These are phyloP conservation scores for Excalfactoria chinensis DNA, from an alignment of 2,113 vertebrate genomes.

Conservation along the genomic window DNA sequence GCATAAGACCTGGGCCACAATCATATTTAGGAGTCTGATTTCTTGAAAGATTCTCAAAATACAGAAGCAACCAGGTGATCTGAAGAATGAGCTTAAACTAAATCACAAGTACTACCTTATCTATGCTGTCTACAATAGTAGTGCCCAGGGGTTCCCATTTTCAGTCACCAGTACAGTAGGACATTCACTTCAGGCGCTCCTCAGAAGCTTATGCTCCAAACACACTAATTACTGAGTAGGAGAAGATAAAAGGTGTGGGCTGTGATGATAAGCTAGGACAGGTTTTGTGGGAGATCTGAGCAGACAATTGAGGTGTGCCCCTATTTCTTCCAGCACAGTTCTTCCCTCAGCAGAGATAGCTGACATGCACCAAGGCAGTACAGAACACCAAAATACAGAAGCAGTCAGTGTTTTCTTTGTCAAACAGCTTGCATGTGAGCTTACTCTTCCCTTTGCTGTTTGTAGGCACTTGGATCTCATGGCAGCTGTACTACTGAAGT, in stretches of 20 bases:
- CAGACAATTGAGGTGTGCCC: not conserved
- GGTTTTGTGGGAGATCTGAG: not conserved
- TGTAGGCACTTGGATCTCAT: slow-evolving; percentile 92
- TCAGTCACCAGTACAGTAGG: not conserved
- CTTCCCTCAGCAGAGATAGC: not conserved
- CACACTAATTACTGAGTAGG: not conserved
- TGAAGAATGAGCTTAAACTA: not conserved
- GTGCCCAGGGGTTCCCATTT: not conserved
- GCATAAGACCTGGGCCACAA: fast-evolving
- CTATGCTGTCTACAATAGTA: not conserved
- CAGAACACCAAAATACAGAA: not conserved
- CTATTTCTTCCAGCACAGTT: not conserved
- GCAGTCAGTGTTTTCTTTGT: not conserved
- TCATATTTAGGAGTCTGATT: not conserved
- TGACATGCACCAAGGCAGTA: not conserved
- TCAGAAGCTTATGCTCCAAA: not conserved
- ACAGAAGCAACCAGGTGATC: not conserved
- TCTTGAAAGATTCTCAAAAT: not conserved
- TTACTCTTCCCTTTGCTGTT: not conserved
- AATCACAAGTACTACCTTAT: not conserved
- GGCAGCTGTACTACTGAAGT: slow-evolving; percentile 94
- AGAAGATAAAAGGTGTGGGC: not conserved
- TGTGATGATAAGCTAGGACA: not conserved
- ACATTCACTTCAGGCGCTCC: not conserved
- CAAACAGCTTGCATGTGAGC: not conserved